phyloP scores from a whole-genome alignment of 1,140 invertebrate genomes.

The Drosophila neocordata region DNA sequence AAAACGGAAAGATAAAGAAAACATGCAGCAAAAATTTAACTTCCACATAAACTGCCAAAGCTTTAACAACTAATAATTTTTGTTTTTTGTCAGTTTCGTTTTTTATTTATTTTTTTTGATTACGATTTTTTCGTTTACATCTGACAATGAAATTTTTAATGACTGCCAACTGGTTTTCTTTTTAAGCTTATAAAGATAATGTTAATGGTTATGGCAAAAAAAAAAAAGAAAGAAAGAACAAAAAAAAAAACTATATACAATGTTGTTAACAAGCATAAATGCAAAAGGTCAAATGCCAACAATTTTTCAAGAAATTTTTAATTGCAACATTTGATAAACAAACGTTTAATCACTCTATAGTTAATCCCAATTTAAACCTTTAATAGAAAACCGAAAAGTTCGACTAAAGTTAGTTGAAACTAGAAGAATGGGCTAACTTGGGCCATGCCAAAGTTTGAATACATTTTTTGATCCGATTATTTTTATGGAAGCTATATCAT shows the following conservation, averaged over 20 bases:
- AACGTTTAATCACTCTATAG: too few relatives aligned
- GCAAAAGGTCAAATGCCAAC: background rate
- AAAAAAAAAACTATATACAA: background rate
- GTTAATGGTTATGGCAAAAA: background rate
- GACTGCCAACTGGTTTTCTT: background rate
- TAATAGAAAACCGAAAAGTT: too few relatives aligned
- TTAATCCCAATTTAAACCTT: too few relatives aligned
- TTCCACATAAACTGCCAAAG: background rate
- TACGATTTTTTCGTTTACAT: background rate
- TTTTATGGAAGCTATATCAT: too few relatives aligned
- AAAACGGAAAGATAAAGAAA: background rate
- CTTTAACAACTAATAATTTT: constrained; percentile 4
- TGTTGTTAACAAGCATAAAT: background rate
- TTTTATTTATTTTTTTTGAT: background rate
- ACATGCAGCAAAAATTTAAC: background rate
- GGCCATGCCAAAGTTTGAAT: too few relatives aligned
- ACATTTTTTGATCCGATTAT: too few relatives aligned
- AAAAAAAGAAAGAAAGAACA: background rate
- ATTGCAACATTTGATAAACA: too few relatives aligned
- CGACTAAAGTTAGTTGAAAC: too few relatives aligned
- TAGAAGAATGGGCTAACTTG: too few relatives aligned
- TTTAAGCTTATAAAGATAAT: constrained; percentile 4
- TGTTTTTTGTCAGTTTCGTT: background rate
- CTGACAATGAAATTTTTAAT: constrained; percentile 6
- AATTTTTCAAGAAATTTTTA: too few relatives aligned